A percentile compares a stretch with the other conserved stretches of the same genome.
Conservation (phyloP, 2,113 vertebrate species). For the Serinus canaria region DNA sequence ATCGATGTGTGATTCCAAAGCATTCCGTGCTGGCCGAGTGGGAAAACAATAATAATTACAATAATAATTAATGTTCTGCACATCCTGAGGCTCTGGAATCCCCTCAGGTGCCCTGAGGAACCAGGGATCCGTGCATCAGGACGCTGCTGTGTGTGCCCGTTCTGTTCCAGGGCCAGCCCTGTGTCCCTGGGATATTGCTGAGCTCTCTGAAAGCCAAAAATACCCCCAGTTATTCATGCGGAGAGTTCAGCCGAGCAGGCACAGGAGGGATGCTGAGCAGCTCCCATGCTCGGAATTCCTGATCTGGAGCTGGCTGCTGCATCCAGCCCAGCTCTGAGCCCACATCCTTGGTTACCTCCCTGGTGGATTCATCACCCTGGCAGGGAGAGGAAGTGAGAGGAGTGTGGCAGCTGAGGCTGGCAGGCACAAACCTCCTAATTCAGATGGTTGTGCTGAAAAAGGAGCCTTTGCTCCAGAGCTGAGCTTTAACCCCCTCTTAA, state of each 20-base stretch:
- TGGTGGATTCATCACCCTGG: not conserved
- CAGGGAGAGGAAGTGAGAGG: not conserved
- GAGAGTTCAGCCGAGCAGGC: not conserved
- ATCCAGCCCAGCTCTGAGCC: not conserved
- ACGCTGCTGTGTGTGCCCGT: not conserved
- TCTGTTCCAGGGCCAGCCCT: not conserved
- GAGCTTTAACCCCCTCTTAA: not conserved
- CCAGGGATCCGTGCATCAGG: fast-evolving
- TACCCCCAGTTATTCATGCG: not conserved
- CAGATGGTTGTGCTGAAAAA: not conserved
- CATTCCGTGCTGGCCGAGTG: fast-evolving
- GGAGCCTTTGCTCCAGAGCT: not conserved
- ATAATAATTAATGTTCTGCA: fast-evolving
- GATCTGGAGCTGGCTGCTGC: not conserved
- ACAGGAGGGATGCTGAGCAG: not conserved
- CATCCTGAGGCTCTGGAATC: fast-evolving
- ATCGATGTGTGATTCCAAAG: fast-evolving
- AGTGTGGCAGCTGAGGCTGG: not conserved
- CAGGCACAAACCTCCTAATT: not conserved
- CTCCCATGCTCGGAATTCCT: not conserved
- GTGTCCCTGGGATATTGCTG: not conserved
- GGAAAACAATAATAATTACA: fast-evolving
- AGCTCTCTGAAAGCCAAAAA: not conserved
- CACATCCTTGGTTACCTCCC: not conserved
- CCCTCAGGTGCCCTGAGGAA: not conserved